Conservation (phyloP, 1,140 invertebrate species). For the Atta colombica region DNA sequence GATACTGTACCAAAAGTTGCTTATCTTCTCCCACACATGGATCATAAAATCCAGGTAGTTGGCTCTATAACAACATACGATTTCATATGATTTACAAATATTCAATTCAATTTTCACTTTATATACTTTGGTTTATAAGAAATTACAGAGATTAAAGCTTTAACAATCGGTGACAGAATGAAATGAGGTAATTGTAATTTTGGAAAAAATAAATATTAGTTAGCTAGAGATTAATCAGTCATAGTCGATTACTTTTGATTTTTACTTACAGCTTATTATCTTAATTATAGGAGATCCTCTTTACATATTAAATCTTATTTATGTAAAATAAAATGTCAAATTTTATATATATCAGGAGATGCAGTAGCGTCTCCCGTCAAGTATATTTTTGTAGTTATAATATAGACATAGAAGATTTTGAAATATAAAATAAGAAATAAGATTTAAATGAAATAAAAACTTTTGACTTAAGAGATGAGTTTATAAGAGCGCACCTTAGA, state of each 20-base stretch:
- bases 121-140: background rate
- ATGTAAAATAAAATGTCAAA: too few relatives aligned
- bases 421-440: background rate
- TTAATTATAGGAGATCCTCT: too few relatives aligned
- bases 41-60: slow-evolving; percentile 98
- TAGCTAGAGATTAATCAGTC: too few relatives aligned
- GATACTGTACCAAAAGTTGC: slow-evolving; percentile 94
- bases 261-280: too few relatives aligned
- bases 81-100: slow-evolving; percentile 30
- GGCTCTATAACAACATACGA: slow-evolving; percentile 90
- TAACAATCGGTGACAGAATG: too few relatives aligned
- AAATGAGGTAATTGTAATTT: too few relatives aligned
- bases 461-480: background rate
- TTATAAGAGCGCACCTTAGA: slow-evolving; percentile 91
- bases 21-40: slow-evolving; percentile 98
- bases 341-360: too few relatives aligned
- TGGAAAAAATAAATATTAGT: too few relatives aligned
- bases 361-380: too few relatives aligned
- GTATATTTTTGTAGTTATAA: too few relatives aligned
- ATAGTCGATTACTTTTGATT: too few relatives aligned
- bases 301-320: background rate
- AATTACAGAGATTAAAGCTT: background rate
- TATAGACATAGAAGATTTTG: background rate
- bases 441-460: background rate
- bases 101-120: background rate